Evolutionary conservation across 2,888 invertebrate genomes (phyloP).

Genomic region (Lissonota sp.): DNA sequence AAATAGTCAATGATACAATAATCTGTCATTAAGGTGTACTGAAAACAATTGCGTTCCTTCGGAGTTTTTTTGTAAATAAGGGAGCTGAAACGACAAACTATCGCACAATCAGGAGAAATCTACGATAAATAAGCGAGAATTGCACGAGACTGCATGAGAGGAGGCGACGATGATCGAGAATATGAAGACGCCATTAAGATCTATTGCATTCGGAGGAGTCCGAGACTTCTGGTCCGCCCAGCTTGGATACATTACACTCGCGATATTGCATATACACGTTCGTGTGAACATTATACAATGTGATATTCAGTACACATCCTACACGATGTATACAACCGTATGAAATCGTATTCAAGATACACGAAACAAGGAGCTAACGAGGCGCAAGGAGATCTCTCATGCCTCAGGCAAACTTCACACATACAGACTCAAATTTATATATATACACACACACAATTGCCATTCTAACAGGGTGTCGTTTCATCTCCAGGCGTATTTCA

Average conservation of each 20-base stretch:
- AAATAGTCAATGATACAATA: too few relatives aligned
- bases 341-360: slow-evolving; percentile 70
- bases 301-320: slow-evolving; percentile 52
- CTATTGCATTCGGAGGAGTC: slow-evolving; percentile 69
- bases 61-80: too few relatives aligned
- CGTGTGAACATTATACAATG: slow-evolving; percentile 63
- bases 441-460: slow-evolving; percentile 70
- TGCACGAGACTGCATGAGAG: slow-evolving; percentile 45
- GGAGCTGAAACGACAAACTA: too few relatives aligned
- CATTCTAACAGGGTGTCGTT: slow-evolving; percentile 52
- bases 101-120: not conserved
- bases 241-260: slow-evolving; percentile 70
- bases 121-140: slow-evolving; percentile 36
- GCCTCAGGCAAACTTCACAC: slow-evolving; percentile 71
- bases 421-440: too few relatives aligned
- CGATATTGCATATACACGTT: slow-evolving; percentile 44
- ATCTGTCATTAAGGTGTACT: too few relatives aligned
- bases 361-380: slow-evolving; percentile 78
- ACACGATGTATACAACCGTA: slow-evolving; percentile 62
- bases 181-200: slow-evolving; percentile 73
- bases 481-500: not conserved
- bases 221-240: slow-evolving; percentile 28
- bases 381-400: slow-evolving; percentile 75
- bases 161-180: slow-evolving; percentile 30
- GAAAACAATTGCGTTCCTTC: too few relatives aligned